Percentiles rank a stretch among this genome's conserved stretches.
phyloP scores from a whole-genome alignment of 2,888 invertebrate genomes.

The Leptothorax acervorum region DNA sequence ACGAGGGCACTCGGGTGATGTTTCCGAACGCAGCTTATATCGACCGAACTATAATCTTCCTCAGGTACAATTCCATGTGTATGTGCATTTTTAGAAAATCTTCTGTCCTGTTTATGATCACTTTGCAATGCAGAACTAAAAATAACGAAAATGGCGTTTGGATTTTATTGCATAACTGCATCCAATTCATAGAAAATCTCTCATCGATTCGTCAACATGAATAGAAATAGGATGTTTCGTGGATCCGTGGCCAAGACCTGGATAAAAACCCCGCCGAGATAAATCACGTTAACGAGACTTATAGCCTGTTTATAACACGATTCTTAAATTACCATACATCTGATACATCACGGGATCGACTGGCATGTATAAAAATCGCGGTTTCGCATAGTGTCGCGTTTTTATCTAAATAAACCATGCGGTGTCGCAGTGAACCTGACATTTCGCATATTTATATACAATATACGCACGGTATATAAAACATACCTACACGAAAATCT shows the following conservation, averaged over 20 bases:
- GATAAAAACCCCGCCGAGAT: not conserved
- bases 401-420: not conserved
- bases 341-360: not conserved
- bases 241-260: not conserved
- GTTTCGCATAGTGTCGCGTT: not conserved
- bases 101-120: too few relatives aligned
- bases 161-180: too few relatives aligned
- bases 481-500: not conserved
- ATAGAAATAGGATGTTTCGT: not conserved
- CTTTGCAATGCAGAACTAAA: too few relatives aligned
- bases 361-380: too few relatives aligned
- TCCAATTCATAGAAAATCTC: not conserved
- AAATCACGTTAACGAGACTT: not conserved
- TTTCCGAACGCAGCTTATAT: too few relatives aligned
- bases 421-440: not conserved
- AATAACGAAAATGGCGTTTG: too few relatives aligned
- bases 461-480: not conserved
- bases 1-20: too few relatives aligned
- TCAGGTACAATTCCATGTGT: too few relatives aligned
- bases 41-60: too few relatives aligned
- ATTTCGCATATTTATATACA: too few relatives aligned
- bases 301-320: not conserved
- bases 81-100: too few relatives aligned
- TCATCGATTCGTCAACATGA: not conserved
- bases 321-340: conserved; percentile 1